Percentiles rank a stretch among this genome's conserved stretches.
Evolutionary conservation across 2,113 vertebrate genomes (phyloP).

Genomic region (Isichthys henryi): DNA sequence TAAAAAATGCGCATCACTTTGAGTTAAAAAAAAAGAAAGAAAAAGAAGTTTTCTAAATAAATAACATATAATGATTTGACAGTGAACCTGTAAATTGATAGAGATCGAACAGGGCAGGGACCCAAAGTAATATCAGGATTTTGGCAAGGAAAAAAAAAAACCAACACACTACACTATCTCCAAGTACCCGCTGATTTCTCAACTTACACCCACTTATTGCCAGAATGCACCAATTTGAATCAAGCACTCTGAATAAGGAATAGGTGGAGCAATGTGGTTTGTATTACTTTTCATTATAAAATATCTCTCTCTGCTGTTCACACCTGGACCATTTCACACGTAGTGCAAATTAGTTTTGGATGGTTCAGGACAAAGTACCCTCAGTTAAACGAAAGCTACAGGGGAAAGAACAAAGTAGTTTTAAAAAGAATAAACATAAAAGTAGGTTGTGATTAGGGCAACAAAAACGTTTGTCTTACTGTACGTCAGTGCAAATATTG

Average conservation of each 20-base stretch:
- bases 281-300: background rate
- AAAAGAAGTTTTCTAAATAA: background rate
- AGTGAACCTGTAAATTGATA: background rate
- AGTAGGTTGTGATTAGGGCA: background rate
- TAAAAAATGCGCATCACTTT: background rate
- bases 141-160: background rate
- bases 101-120: background rate
- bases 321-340: background rate
- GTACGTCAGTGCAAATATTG: background rate
- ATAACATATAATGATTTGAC: background rate
- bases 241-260: background rate
- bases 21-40: background rate
- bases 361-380: background rate
- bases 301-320: background rate
- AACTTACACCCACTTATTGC: background rate
- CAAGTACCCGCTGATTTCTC: background rate
- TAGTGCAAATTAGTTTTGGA: background rate
- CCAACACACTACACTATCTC: background rate
- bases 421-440: constrained; percentile 1
- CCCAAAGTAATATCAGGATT: background rate
- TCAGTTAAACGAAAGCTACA: background rate
- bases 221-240: background rate
- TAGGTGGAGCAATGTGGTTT: background rate
- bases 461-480: background rate
- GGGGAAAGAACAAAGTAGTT: background rate